Percentiles rank a stretch among this genome's conserved stretches.
phyloP scores from a whole-genome alignment of 2,797 vertebrate genomes.

The Coracias cyanogaster region DNA sequence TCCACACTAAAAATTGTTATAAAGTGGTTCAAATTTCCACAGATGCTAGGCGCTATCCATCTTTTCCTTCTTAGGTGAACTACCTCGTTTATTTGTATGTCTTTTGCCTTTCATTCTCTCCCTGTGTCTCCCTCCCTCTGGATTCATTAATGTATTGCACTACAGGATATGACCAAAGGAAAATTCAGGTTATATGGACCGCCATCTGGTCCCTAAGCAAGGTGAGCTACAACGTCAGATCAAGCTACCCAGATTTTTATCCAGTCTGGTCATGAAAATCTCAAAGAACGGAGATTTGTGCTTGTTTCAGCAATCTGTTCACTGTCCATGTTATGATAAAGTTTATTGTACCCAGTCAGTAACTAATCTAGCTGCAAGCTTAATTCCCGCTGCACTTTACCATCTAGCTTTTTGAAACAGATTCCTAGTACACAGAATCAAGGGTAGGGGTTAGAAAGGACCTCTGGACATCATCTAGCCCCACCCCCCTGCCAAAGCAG shows the following conservation, averaged over 20 bases:
- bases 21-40: not conserved
- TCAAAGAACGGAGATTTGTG: not conserved
- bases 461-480: no score
- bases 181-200: not conserved
- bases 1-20: not conserved
- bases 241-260: not conserved
- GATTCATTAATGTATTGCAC: not conserved
- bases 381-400: not conserved
- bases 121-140: not conserved
- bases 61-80: not conserved
- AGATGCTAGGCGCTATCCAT: not conserved
- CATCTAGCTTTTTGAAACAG: not conserved
- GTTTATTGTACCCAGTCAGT: not conserved
- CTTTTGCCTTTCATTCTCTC: not conserved
- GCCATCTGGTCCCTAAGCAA: not conserved
- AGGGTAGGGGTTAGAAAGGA: no score
- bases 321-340: not conserved
- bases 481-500: no score
- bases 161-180: not conserved
- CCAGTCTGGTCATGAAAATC: not conserved
- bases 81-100: not conserved
- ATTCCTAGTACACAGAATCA: not conserved
- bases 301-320: not conserved
- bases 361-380: not conserved
- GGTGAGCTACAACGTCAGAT: not conserved